These are phyloP conservation scores for Neotragus pygmaeus DNA, from an alignment of 2,113 vertebrate species.

Conservation along the genomic window DNA sequence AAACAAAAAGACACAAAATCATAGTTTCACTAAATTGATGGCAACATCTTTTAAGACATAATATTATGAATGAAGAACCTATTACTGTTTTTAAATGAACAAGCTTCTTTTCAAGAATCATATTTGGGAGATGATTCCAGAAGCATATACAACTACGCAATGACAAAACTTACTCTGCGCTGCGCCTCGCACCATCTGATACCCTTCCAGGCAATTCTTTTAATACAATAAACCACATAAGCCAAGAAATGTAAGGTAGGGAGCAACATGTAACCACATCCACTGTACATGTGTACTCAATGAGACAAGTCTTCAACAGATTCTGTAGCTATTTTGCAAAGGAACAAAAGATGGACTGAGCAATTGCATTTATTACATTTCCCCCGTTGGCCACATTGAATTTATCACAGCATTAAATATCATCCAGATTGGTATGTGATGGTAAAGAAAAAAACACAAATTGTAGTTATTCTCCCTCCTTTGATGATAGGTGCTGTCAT, in stretches of 20 bases:
- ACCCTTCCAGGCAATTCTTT: slow-evolving; percentile 12
- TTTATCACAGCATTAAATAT: background rate
- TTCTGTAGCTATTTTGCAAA: background rate
- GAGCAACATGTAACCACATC: slow-evolving; percentile 16
- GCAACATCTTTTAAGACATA: background rate
- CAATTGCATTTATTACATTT: background rate
- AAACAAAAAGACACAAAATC: background rate
- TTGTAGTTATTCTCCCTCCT: slow-evolving; percentile 2
- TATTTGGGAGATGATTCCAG: slow-evolving; percentile 54
- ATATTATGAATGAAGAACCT: slow-evolving; percentile 14
- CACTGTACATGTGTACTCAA: background rate
- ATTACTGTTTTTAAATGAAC: slow-evolving; percentile 34
- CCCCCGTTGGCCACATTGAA: background rate
- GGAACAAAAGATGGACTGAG: slow-evolving; percentile 5
- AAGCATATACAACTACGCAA: slow-evolving; percentile 22
- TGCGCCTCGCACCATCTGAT: slow-evolving; percentile 57
- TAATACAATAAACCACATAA: background rate
- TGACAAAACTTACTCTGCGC: background rate
- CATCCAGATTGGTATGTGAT: background rate
- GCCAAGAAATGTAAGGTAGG: slow-evolving; percentile 32
- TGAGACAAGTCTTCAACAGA: background rate
- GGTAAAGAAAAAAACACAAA: slow-evolving; percentile 17
- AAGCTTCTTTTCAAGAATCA: slow-evolving; percentile 46
- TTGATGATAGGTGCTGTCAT: slow-evolving; percentile 43
- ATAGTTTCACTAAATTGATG: background rate